A percentile compares a stretch with the other conserved stretches of the same genome.
Evolutionary conservation across 2,797 vertebrate genomes (phyloP).

Genomic region (Alca torda): DNA sequence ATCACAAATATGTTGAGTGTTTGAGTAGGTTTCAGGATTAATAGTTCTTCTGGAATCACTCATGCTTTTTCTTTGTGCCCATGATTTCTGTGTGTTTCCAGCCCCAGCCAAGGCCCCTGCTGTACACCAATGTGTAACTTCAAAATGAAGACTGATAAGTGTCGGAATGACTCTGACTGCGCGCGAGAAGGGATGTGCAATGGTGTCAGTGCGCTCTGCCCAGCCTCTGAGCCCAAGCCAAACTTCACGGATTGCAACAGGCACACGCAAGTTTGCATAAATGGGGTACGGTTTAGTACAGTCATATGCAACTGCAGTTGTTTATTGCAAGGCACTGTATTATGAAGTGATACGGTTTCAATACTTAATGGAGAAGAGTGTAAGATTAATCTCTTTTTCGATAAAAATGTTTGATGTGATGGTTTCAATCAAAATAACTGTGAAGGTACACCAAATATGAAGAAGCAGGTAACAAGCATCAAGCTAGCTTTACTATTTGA

Average conservation of each 20-base stretch:
- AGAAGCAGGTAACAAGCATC: background rate
- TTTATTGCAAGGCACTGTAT: background rate
- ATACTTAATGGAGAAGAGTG: background rate
- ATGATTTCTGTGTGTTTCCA: conserved; percentile 45
- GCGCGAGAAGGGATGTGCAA: conserved; percentile 85
- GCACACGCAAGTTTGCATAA: conserved; percentile 94
- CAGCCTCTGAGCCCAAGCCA: conserved; percentile 83
- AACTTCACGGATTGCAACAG: conserved; percentile 89
- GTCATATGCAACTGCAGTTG: background rate
- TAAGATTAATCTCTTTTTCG: background rate
- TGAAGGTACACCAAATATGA: background rate
- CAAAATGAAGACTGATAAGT: conserved; percentile 73
- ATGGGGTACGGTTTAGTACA: conserved; percentile 81
- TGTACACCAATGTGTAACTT: conserved; percentile 83
- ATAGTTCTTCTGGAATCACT: background rate
- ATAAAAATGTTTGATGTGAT: background rate
- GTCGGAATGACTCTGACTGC: conserved; percentile 89
- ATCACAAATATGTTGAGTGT: background rate
- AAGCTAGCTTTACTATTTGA: background rate
- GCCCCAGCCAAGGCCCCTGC: conserved; percentile 95
- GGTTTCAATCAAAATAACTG: background rate
- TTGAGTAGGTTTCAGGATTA: background rate
- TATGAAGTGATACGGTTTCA: accelerated
- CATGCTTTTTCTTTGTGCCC: background rate
- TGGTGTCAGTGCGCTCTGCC: conserved; percentile 84